These are phyloP conservation scores for Lophius piscatorius DNA, from an alignment of 2,113 vertebrate species.

Conservation along the genomic window DNA sequence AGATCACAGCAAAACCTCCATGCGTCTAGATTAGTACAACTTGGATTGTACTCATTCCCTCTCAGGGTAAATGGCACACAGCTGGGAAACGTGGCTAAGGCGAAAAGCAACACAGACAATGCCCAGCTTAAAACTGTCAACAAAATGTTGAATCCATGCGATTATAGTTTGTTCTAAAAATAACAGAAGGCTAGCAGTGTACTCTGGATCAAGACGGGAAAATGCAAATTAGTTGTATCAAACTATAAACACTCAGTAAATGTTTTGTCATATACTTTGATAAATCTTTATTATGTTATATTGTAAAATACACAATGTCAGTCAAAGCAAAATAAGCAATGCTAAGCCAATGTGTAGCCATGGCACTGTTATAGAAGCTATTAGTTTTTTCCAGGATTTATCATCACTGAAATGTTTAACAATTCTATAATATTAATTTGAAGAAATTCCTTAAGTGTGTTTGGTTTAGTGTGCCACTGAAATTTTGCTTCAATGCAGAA, in stretches of 20 bases:
- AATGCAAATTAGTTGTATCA: conserved; percentile 2
- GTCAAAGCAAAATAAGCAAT: conserved; percentile 24
- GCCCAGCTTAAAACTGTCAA: not conserved
- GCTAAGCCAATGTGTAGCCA: conserved; percentile 12
- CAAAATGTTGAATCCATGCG: not conserved
- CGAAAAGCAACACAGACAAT: conserved; percentile 25
- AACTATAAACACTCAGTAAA: not conserved
- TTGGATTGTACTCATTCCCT: conserved; percentile 44
- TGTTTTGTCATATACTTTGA: conserved; percentile 6
- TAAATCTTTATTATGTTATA: not conserved
- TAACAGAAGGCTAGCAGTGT: not conserved
- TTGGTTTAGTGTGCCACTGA: too few species aligned
- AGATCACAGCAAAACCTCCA: conserved; percentile 63
- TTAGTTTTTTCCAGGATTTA: not conserved
- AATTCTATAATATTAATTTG: too few species aligned
- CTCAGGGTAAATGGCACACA: conserved; percentile 35
- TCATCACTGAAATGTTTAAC: too few species aligned
- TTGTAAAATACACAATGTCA: conserved; percentile 13
- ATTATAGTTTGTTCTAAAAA: not conserved
- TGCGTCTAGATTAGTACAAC: conserved; percentile 34
- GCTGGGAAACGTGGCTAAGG: conserved; percentile 35
- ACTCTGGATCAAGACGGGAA: not conserved
- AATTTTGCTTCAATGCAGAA: not conserved
- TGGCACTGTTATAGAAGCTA: conserved; percentile 20
- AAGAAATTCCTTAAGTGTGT: too few species aligned